Base-by-base conservation (phyloP, 1,140 invertebrate species). In the Drosophila tsacasi region DNA sequence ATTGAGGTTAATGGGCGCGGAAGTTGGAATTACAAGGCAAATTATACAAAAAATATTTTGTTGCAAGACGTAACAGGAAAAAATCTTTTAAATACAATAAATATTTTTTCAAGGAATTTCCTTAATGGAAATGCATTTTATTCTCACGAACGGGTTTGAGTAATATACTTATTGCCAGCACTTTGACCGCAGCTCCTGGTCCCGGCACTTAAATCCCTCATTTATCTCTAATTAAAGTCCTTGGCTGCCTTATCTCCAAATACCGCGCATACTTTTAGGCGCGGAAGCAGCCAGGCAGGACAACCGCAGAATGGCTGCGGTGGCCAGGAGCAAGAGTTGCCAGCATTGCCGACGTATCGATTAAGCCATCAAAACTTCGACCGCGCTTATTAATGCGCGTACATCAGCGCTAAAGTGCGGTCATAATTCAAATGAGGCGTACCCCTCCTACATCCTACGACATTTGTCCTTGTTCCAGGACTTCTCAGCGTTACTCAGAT, bases 331-430 rank as follows among this genome's bases (percentile, higher is more conserved):
- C 40, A 35, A 50, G 25, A 25, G 35, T 37, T 54, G 39, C 39
- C 27, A 17, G 7, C 37, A 27, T 30, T 54, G 47, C 32, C 21
- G 58, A 8, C 39, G 21, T 68, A 77, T 77, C 57, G 63, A 77
- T 77, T 76, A 60, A 77, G 74, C 49, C 50, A 61, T 76, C 73
- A 78, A 79, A 79, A 59, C 58, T 63, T 78, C 27, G 58, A 71
- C 75, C 44, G 75, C 52, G 65, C 58, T 78, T 78, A 79, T 79
- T 79, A 79, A 79, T 79, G 76, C 35, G 44, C 52, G 59, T 23
- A 57, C 66, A 78, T 79, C 57, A 79, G 40, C 46, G 39, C 30
- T 13, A 79, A 79, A 79, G 59, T 79, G 76, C 54, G 58, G 75
- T 79, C 75, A 79, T 79, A 78, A 64, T 63, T 79, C 76, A 79